Evolutionary conservation across 2,797 vertebrate genomes (phyloP), one percentile per base, ranked within the genome.

Genomic region (Craterocephalus amniculus): DNA sequence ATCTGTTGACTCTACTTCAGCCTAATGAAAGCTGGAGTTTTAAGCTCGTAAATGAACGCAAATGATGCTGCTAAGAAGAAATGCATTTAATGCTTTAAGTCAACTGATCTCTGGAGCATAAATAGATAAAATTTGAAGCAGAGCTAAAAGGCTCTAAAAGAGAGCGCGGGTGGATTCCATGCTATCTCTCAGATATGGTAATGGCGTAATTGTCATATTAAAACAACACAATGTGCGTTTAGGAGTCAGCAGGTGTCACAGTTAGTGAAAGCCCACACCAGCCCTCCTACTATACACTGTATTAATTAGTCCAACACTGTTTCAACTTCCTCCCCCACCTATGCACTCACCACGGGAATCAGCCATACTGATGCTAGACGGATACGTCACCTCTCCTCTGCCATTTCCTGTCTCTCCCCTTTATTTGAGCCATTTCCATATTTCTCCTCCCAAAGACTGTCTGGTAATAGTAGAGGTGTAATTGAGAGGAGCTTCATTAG

Each of bases 141-240:
- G 79, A 88, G 84, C 82, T 89, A 91, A 91, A 91, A 90, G 87
- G 87, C 90, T 91, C 80, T 87, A 90, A 88, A 88, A 31, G 87
- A 87, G 90, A 82, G 88, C 63, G 87, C 87, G 89, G 91, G 90
- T 87, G 91, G 91, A 92, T 89, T 92, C 90, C 91, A 36, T 79
- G 83, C 85, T 80, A 90, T 91, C 91, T 91, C 90, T 94, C 90
- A 92, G 92, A 93, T 94, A 93, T 94, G 92, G 84, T 93, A 93
- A 94, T 94, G 89, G 74, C 29, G 80, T 93, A 92, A 93, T 94
- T 93, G 93, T 92, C 90, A 91, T 93, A 93, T 94, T 93, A 93
- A 92, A 94, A 94, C 92, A 93, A 92, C 91, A 93, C 88, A 91
- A 87, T 73, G 88, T 91, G 89, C 87, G 79, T 94, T 93, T 91